These are phyloP conservation scores for Drosophila bocki DNA, from an alignment of 1,140 invertebrate genomes.

Conservation along the genomic window DNA sequence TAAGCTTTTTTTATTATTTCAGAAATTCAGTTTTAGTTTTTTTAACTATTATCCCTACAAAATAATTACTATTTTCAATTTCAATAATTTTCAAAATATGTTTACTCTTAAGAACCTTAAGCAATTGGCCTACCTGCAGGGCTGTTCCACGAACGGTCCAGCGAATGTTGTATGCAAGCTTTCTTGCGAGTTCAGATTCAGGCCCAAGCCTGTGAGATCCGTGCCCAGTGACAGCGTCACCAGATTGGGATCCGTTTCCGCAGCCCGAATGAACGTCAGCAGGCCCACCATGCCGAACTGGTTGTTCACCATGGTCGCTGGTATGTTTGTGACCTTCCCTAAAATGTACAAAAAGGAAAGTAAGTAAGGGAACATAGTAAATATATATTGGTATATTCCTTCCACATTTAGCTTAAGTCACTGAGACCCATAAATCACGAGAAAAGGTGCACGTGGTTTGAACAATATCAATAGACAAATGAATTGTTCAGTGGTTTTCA, in stretches of 20 bases:
- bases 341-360: slow-evolving; percentile 29
- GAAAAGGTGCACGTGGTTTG: not conserved
- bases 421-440: not conserved
- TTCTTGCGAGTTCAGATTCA: slow-evolving; percentile 99
- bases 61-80: no score
- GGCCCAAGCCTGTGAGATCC: slow-evolving; percentile 97
- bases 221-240: slow-evolving; percentile 98
- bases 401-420: not conserved
- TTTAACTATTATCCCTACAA: no score
- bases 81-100: not conserved
- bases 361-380: not conserved
- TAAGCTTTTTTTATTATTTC: no score
- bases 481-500: not conserved
- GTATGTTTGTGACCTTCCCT: slow-evolving; percentile 98
- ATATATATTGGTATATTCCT: not conserved
- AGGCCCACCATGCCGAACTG: slow-evolving; percentile 99
- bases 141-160: slow-evolving; percentile 98
- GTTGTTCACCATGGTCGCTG: slow-evolving; percentile 98
- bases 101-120: not conserved
- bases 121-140: slow-evolving; percentile 89
- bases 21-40: no score
- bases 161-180: slow-evolving; percentile 98
- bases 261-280: slow-evolving; percentile 98
- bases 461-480: not conserved
- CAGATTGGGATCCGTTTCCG: slow-evolving; percentile 98